Evolutionary conservation across 2,113 vertebrate genomes (phyloP).

Genomic region (Grammomys dolichurus): DNA sequence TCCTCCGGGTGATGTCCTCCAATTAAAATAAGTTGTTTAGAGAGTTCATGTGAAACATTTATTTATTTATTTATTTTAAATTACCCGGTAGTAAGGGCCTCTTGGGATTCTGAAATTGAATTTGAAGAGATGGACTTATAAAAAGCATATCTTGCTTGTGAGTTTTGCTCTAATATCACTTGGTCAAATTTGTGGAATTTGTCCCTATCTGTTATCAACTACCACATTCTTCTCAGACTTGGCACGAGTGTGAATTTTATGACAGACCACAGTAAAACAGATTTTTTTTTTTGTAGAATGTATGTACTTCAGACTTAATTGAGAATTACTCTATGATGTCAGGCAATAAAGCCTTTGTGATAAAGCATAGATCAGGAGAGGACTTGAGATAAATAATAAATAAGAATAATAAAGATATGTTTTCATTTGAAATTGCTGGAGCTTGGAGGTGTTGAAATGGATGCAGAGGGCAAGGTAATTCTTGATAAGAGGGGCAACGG

Average conservation of each 20-base stretch:
- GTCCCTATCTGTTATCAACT: neutral
- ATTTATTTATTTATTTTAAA: conserved; percentile 27
- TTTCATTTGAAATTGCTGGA: conserved; percentile 62
- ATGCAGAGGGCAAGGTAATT: neutral
- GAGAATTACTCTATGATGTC: conserved; percentile 23
- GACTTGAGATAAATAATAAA: conserved; percentile 5
- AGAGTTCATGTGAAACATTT: conserved; percentile 62
- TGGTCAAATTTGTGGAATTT: conserved; percentile 21
- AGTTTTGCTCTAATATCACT: neutral
- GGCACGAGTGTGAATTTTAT: conserved; percentile 30
- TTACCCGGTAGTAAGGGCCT: neutral
- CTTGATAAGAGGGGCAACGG: neutral
- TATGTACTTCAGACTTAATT: conserved; percentile 52
- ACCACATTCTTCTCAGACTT: neutral
- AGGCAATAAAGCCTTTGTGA: neutral
- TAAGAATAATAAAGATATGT: conserved; percentile 33
- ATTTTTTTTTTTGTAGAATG: conserved; percentile 48
- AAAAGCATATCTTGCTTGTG: neutral
- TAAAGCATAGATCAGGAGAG: neutral
- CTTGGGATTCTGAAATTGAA: conserved; percentile 46
- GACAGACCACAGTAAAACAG: neutral
- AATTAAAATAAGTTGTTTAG: conserved; percentile 74
- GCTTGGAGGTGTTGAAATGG: conserved; percentile 35
- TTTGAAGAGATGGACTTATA: conserved; percentile 21
- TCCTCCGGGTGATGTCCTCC: conserved; percentile 62